Evolutionary conservation across 2,888 invertebrate genomes (phyloP).

Genomic region (Abrostola tripartita): DNA sequence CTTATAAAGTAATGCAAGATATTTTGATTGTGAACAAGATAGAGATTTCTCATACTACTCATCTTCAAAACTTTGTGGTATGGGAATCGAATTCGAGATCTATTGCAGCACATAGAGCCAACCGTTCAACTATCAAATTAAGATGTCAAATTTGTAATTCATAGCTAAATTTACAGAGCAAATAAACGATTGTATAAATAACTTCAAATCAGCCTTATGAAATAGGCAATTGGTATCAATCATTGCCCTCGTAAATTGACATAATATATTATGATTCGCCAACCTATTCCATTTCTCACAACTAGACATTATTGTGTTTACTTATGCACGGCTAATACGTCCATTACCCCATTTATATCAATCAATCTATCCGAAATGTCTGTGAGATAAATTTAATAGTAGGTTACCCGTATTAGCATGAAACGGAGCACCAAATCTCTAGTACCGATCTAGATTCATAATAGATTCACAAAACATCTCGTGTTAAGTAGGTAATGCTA

Average conservation of each 20-base stretch:
- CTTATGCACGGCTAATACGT: background rate
- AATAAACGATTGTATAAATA: slow-evolving; percentile 4
- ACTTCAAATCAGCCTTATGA: slow-evolving; percentile 6
- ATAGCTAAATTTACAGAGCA: background rate
- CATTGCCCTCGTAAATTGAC: slow-evolving; percentile 9
- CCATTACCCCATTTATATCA: slow-evolving; percentile 10
- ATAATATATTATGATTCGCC: slow-evolving; percentile 6
- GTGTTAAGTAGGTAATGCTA: slow-evolving; percentile 29
- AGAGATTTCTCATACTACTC: too few species aligned
- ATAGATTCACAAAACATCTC: background rate
- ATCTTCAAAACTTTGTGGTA: too few species aligned
- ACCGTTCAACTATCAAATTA: background rate
- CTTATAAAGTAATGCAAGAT: too few species aligned
- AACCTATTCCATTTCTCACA: slow-evolving; percentile 4
- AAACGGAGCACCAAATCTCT: slow-evolving; percentile 24
- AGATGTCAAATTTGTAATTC: background rate
- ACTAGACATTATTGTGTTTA: slow-evolving; percentile 1
- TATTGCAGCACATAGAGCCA: background rate
- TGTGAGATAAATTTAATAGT: slow-evolving; percentile 16
- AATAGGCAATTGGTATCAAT: slow-evolving; percentile 14
- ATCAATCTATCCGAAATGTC: slow-evolving; percentile 24
- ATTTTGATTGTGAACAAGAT: too few species aligned
- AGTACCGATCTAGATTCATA: slow-evolving; percentile 17
- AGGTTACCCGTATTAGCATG: slow-evolving; percentile 10
- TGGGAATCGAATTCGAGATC: too few species aligned